These are phyloP conservation scores for Syngnathus acus DNA, from an alignment of 2,797 vertebrate genomes.

Conservation along the genomic window DNA sequence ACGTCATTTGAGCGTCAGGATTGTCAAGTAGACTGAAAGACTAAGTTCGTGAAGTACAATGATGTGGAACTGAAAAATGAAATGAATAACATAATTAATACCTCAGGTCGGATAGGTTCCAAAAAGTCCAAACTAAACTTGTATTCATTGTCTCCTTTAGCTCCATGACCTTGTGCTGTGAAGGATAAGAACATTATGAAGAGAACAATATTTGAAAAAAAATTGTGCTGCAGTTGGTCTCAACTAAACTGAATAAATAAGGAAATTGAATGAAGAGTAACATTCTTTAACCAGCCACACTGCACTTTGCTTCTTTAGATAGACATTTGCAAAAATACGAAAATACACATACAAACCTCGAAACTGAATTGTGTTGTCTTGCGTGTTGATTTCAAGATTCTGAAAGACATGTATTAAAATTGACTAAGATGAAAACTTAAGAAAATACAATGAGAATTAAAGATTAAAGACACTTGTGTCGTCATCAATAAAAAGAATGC, in stretches of 20 bases:
- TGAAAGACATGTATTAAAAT: constrained; percentile 53
- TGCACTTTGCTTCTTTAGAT: background rate
- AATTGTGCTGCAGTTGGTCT: background rate
- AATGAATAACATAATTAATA: constrained; percentile 58
- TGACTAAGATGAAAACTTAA: background rate
- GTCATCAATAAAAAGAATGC: background rate
- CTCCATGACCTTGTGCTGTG: constrained; percentile 88
- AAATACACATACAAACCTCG: constrained; percentile 69
- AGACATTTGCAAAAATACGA: constrained; percentile 23
- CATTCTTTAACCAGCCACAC: background rate
- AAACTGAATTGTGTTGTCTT: constrained; percentile 83
- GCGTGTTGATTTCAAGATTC: constrained; percentile 80
- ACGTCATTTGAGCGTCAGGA: background rate
- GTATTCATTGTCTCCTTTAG: constrained; percentile 93
- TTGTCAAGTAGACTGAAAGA: background rate
- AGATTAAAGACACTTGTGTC: background rate
- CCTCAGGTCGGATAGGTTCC: constrained; percentile 79
- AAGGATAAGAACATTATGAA: background rate
- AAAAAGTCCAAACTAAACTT: constrained; percentile 87
- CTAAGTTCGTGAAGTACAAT: background rate
- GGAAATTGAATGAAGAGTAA: background rate
- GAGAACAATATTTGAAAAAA: background rate
- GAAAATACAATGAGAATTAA: background rate
- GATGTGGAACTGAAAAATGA: background rate
- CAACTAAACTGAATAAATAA: background rate